A percentile compares a stretch with the other conserved stretches of the same genome.
Evolutionary conservation across 2,797 vertebrate genomes (phyloP).

Genomic region (Carduelis carduelis): DNA sequence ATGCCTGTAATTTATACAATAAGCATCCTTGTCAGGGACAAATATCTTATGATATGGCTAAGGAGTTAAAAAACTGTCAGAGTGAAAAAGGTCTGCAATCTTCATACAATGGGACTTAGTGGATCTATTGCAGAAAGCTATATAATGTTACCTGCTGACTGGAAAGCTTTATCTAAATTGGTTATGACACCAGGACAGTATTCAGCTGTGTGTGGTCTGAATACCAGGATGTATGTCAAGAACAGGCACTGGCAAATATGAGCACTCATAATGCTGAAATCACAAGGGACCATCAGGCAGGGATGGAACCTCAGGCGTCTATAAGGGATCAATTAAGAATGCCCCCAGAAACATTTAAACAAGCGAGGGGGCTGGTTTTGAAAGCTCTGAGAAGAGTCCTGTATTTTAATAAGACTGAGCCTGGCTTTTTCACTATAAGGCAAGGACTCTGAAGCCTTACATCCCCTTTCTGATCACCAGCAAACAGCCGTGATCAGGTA

Average conservation of each 20-base stretch:
- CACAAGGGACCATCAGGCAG: background rate
- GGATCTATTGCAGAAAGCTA: background rate
- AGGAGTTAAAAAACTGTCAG: background rate
- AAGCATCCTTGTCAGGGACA: background rate
- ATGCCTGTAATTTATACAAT: background rate
- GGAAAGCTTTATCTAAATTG: background rate
- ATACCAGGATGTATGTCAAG: background rate
- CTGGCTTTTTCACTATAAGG: background rate
- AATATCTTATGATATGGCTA: background rate
- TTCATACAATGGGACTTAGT: accelerated
- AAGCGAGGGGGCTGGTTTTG: background rate
- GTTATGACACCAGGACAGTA: background rate
- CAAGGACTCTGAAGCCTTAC: background rate
- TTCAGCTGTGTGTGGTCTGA: background rate
- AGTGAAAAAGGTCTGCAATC: background rate
- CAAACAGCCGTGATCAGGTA: background rate
- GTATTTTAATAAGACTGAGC: background rate
- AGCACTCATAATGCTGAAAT: background rate
- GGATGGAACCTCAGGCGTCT: background rate
- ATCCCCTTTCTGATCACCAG: background rate
- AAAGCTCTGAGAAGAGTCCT: background rate
- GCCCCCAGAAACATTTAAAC: background rate
- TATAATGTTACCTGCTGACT: background rate
- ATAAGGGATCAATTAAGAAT: background rate
- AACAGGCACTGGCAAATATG: background rate